Evolutionary conservation across 1,140 invertebrate genomes (phyloP).

Genomic region (Papilio polytes): DNA sequence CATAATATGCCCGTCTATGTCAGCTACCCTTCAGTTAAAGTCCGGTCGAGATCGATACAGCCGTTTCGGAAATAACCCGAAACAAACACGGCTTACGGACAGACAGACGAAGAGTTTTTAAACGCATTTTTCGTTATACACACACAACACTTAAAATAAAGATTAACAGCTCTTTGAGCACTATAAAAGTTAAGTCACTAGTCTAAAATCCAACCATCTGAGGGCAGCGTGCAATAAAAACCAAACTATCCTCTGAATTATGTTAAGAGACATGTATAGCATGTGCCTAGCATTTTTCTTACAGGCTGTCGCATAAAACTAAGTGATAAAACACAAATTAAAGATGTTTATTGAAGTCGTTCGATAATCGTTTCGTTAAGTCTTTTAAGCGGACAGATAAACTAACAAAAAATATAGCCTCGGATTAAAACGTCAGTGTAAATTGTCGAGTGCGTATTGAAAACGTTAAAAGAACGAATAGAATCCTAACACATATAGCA

Average conservation of each 20-base stretch:
- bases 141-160: not conserved
- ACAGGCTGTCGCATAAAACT: constrained; percentile 31
- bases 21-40: too few relatives aligned
- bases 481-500: constrained; percentile 57
- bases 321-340: constrained; percentile 34
- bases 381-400: constrained; percentile 53
- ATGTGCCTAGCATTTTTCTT: constrained; percentile 10
- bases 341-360: constrained; percentile 34
- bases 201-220: not conserved
- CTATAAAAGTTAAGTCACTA: constrained; percentile 8
- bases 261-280: constrained; percentile 15
- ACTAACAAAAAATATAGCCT: constrained; percentile 52
- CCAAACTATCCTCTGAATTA: not conserved
- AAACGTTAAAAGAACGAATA: constrained; percentile 56
- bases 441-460: constrained; percentile 45
- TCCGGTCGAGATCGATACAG: too few relatives aligned
- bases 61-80: too few relatives aligned
- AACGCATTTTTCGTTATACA: too few relatives aligned
- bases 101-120: too few relatives aligned
- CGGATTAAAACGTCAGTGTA: constrained; percentile 54
- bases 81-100: too few relatives aligned
- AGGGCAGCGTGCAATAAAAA: not conserved
- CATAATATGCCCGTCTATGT: too few relatives aligned
- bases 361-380: constrained; percentile 46
- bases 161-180: not conserved